A percentile compares a stretch with the other conserved stretches of the same genome.
phyloP scores from a whole-genome alignment of 2,797 vertebrate species.

The Florisuga fusca region DNA sequence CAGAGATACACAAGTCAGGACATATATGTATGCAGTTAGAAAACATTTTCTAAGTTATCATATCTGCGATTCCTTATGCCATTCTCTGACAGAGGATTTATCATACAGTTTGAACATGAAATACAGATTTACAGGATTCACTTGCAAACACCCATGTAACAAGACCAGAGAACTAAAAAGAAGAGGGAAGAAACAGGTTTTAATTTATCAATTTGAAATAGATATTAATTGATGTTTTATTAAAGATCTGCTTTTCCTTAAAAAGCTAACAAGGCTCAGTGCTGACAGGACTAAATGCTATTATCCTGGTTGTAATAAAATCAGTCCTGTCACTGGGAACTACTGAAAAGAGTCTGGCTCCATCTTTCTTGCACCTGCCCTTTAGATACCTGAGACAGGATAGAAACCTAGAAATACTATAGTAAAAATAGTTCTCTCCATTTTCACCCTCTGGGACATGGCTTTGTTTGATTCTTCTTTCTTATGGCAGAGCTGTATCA shows the following conservation, averaged over 20 bases:
- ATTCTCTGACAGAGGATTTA: not conserved
- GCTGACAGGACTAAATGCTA: not conserved
- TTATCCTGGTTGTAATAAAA: not conserved
- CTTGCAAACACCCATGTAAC: not conserved
- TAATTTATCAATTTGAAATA: not conserved
- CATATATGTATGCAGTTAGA: not conserved
- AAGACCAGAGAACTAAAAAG: not conserved
- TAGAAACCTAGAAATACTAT: too few species aligned
- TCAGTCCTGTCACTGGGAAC: too few species aligned
- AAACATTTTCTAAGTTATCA: not conserved
- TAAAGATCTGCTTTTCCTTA: not conserved
- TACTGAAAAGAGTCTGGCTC: too few species aligned
- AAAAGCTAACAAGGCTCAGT: not conserved
- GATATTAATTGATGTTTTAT: not conserved
- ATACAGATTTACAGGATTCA: not conserved
- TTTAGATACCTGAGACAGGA: too few species aligned
- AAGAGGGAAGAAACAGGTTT: not conserved
- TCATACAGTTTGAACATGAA: not conserved
- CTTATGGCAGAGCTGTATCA: too few species aligned
- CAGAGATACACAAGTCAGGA: not conserved
- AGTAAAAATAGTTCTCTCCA: too few species aligned
- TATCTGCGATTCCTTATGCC: not conserved
- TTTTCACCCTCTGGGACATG: too few species aligned
- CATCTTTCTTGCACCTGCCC: too few species aligned
- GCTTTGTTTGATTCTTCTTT: too few species aligned